Percentiles rank a stretch among this genome's conserved stretches.
These are phyloP conservation scores for Platyrinchus mystaceus DNA, from an alignment of 2,797 vertebrate species.

Conservation along the genomic window DNA sequence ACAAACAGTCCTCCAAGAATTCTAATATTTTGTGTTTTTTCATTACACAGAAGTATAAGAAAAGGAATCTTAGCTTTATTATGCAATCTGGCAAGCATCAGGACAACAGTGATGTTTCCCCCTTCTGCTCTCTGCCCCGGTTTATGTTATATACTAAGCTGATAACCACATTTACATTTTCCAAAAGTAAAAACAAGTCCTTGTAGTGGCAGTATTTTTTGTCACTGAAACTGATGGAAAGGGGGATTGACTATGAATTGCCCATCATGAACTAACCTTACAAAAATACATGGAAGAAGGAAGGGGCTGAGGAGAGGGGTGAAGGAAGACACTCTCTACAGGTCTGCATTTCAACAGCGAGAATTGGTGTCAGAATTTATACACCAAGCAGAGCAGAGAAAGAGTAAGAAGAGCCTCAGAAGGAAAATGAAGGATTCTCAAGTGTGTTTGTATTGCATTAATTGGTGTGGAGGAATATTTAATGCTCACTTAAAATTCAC, in stretches of 20 bases:
- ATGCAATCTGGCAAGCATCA: constrained; percentile 39
- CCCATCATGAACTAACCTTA: not conserved
- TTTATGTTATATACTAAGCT: constrained; percentile 13
- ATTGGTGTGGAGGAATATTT: not conserved
- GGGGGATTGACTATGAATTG: not conserved
- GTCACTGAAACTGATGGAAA: not conserved
- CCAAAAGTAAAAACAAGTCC: constrained; percentile 10
- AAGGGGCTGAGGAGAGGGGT: not conserved
- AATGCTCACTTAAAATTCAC: not conserved
- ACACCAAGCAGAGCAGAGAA: not conserved
- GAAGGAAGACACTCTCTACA: not conserved
- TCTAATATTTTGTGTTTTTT: constrained; percentile 50
- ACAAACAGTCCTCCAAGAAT: not conserved
- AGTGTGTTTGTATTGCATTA: not conserved
- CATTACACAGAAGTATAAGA: constrained; percentile 32
- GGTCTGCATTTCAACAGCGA: not conserved
- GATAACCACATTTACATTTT: constrained; percentile 56
- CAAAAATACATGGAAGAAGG: not conserved
- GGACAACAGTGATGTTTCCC: not conserved
- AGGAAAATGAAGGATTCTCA: not conserved
- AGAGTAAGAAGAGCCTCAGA: not conserved
- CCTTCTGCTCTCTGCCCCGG: not conserved
- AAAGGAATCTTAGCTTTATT: constrained; percentile 14
- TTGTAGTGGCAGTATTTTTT: not conserved
- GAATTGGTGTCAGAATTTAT: not conserved